Evolutionary conservation across 2,113 vertebrate genomes (phyloP), one percentile per base, ranked within the genome.

Genomic region (Python bivittatus): DNA sequence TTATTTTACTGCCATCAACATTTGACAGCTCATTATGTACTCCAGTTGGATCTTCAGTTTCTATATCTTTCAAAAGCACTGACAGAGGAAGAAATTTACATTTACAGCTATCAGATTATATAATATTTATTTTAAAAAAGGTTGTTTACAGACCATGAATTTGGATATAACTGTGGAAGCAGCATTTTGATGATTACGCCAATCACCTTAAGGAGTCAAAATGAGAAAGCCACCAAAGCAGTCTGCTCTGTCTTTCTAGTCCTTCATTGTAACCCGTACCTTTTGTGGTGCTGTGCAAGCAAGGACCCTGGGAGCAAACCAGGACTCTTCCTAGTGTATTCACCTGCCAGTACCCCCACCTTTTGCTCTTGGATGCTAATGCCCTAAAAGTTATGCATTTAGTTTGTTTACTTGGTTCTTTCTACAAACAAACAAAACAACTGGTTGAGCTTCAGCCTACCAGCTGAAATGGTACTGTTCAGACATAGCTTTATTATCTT

Each of bases 1-100:
- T 42, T 12, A 61, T 92, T 92, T 94, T 95, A 48, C 1, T 89
- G 58, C 23, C 60, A 94, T 88, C 91, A 93, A 1, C 2, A 72
- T 2, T 58, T 57, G 33, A 90, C 90, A 91, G 90, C 23, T 90
- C 3, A 91, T 87, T 56, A 57, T 88, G 5, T 7, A 29, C 60
- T 89, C 38, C 25, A 22, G 87, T 25, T 12, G 17, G 42, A 38
- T 44, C 53, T 94, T 93, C 84, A 86, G 10, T 52, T 60, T 6
- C 27, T 58, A 27, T 44, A 10, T 60, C 38, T 58, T 27, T 38
- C 8, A 33, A 53, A 4, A 88, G 27, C 48, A 90, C 57, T 22
- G 11, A 42, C 64, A 85, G 23, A 88, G 0, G 0, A 84, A 88
- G 33, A 90, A 92, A 56, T 52, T 84, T 42, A 17, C 38, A 25